Evolutionary conservation across 2,113 vertebrate species (phyloP), one percentile per base, ranked within the genome.

Genomic region (Eulemur macaco): DNA sequence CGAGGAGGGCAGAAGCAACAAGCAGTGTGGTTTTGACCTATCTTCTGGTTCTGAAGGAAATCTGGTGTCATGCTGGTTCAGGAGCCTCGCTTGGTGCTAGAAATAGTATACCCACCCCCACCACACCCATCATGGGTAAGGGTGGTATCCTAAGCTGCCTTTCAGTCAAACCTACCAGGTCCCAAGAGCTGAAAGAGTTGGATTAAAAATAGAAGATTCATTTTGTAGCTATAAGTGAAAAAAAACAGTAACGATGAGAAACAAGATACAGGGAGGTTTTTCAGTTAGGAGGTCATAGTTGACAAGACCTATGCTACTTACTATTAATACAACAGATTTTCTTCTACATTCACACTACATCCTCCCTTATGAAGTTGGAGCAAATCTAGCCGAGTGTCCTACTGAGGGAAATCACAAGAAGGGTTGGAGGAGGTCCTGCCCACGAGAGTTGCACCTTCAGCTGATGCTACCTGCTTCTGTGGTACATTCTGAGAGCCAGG

Each of bases 391-490:
- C 27, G 1, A 31, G 23, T 2, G 37, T 4, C 21, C 50, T n/a
- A 29, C 42, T 18, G 23, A 3, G 4, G 5, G 34, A 78, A 85
- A 68, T 39, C 14, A n/a, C 20, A 39, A 60, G n/a, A 31, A 74
- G 66, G 34, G 31, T 0, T 3, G 4, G 11, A 34, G 34, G 45
- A 54, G 27, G n/a, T 9, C 34, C 39, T 3, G 0, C 18, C 27
- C 29, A 5, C 1, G 39, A 81, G 20, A 54, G 42, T 23, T n/a
- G 0, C 5, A 6, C 5, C 0, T 1, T 1, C 23, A 64, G 27
- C 66, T 21, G 0, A 37, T 0, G n/a, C 15, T 34, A n/a, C 58
- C 20, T 29, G 13, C 0, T 8, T 34, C 52, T 12, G 23, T 6
- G 21, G 56, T 20, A 12, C 25, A 6, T 23, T 64, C 15, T 56